These are phyloP conservation scores for Porites divaricata DNA, from an alignment of 92 coral and sea anemone species.

Conservation along the genomic window DNA sequence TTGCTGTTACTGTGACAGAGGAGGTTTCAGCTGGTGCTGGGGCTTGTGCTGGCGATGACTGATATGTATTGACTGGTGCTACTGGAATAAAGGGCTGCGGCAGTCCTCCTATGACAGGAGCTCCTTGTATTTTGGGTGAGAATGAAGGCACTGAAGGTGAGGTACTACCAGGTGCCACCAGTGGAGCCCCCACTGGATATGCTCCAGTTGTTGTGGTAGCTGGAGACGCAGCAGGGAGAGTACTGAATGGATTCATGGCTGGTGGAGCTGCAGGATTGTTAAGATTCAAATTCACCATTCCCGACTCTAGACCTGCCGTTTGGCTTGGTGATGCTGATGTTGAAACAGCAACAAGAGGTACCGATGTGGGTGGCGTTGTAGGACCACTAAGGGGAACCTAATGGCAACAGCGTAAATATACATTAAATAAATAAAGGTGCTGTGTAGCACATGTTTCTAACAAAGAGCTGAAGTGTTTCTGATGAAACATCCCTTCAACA, in stretches of 20 bases:
- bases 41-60: conserved; percentile 12
- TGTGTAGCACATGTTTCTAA: too few relatives aligned
- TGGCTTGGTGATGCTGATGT: conserved; percentile 22
- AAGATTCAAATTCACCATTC: conserved; percentile 80
- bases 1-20: conserved; percentile 81
- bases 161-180: conserved; percentile 24
- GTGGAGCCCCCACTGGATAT: conserved; percentile 39
- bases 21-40: conserved; percentile 29
- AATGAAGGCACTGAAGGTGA: conserved; percentile 53
- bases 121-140: conserved; percentile 62
- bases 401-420: background rate
- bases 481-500: too few relatives aligned
- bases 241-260: conserved; percentile 86
- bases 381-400: conserved; percentile 70
- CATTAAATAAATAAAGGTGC: too few relatives aligned
- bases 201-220: conserved; percentile 28
- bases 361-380: conserved; percentile 38
- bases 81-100: conserved; percentile 28
- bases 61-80: conserved; percentile 20
- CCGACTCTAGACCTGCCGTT: conserved; percentile 78
- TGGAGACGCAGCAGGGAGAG: conserved; percentile 48
- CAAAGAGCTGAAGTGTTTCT: too few relatives aligned
- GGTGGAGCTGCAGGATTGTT: conserved; percentile 74
- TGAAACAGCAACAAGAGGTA: conserved; percentile 55
- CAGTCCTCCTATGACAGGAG: conserved; percentile 23